Conservation (phyloP, 2,113 vertebrate genomes). For the Lophochroa leadbeateri region DNA sequence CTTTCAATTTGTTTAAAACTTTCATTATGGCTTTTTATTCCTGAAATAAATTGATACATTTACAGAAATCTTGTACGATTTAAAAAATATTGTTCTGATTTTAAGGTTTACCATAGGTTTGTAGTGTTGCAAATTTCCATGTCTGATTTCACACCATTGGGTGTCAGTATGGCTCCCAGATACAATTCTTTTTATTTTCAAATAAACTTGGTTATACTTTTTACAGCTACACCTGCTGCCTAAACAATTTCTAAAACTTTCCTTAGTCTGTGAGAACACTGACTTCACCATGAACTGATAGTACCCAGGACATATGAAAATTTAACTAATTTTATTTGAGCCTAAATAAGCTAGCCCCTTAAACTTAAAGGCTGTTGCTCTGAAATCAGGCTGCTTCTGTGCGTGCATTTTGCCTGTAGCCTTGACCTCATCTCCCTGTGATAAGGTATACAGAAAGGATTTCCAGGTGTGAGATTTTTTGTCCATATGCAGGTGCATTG, state of each 20-base stretch:
- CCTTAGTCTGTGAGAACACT: neutral
- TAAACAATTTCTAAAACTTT: neutral
- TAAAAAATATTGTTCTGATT: neutral
- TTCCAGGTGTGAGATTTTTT: neutral
- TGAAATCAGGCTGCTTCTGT: neutral
- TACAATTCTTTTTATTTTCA: neutral
- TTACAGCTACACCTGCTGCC: neutral
- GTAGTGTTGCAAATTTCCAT: neutral
- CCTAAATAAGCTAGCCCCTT: neutral
- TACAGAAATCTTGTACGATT: neutral
- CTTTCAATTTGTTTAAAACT: neutral
- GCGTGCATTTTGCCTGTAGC: neutral
- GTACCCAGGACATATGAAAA: neutral
- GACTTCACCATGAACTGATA: neutral
- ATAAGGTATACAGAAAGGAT: neutral
- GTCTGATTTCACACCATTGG: neutral
- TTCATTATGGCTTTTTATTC: neutral
- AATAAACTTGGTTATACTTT: neutral
- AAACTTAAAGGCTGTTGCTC: neutral
- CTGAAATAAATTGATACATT: neutral
- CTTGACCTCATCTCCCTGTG: neutral
- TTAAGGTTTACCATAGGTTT: neutral
- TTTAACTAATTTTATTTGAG: neutral
- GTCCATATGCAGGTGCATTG: neutral
- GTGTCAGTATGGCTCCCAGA: neutral